These are phyloP conservation scores for Phataginus tricuspis DNA, from an alignment of 2,797 vertebrate genomes.

Conservation along the genomic window DNA sequence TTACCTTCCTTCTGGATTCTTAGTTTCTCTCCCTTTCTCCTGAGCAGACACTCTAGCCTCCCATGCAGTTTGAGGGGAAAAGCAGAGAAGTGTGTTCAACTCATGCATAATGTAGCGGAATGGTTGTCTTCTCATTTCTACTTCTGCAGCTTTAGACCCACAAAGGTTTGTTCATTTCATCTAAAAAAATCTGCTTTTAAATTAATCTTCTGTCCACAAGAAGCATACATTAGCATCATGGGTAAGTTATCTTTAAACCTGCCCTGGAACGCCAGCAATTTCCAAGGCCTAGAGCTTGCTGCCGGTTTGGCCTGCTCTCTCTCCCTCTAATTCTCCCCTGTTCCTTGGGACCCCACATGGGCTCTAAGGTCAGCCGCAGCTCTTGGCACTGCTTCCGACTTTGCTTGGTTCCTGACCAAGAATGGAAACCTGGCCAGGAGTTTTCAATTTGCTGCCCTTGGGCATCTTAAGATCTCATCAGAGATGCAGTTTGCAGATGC, in stretches of 20 bases:
- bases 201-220: not conserved
- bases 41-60: not conserved
- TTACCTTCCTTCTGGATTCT: not conserved
- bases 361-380: not conserved
- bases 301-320: not conserved
- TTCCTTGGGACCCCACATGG: not conserved
- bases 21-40: not conserved
- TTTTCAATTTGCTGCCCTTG: not conserved
- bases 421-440: not conserved
- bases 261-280: not conserved
- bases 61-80: not conserved
- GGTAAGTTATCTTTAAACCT: not conserved
- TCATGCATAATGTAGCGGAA: not conserved
- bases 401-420: not conserved
- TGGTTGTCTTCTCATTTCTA: not conserved
- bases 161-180: not conserved
- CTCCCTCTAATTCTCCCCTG: not conserved
- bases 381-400: not conserved
- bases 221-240: not conserved
- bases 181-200: not conserved
- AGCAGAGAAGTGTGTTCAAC: not conserved
- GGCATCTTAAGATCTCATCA: constrained; percentile 21
- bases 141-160: not conserved
- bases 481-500: not conserved
- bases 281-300: not conserved